Evolutionary conservation across 2,797 vertebrate genomes (phyloP).

Genomic region (Tinamus major): DNA sequence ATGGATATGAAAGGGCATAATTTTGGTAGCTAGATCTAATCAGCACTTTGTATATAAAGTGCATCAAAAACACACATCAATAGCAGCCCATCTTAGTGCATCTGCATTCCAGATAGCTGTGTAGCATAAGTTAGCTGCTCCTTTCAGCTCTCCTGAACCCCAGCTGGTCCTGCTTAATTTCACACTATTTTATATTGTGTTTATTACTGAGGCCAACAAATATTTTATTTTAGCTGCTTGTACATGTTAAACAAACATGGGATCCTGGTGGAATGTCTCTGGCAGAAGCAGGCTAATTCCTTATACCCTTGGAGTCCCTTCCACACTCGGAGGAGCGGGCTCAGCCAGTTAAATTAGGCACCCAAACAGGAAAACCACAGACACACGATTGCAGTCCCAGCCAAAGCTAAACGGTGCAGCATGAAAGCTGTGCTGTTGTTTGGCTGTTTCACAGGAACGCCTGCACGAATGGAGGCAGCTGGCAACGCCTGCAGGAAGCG

Average conservation of each 20-base stretch:
- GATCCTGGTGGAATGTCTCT: constrained; percentile 65
- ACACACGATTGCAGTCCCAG: constrained; percentile 49
- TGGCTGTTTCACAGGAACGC: constrained; percentile 25
- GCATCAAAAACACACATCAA: constrained; percentile 42
- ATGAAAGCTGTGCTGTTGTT: constrained; percentile 43
- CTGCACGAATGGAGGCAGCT: constrained; percentile 39
- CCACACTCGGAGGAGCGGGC: constrained; percentile 40
- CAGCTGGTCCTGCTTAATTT: constrained; percentile 71
- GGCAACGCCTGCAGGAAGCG: neutral
- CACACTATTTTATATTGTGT: constrained; percentile 73
- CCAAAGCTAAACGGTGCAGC: constrained; percentile 46
- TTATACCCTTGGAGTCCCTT: constrained; percentile 56
- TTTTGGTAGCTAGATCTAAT: constrained; percentile 71
- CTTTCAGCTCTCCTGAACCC: constrained; percentile 49
- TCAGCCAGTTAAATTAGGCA: constrained; percentile 60
- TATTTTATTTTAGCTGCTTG: constrained; percentile 73
- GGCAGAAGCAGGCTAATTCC: constrained; percentile 59
- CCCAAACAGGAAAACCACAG: constrained; percentile 75
- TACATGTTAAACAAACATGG: constrained; percentile 71
- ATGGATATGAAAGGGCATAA: constrained; percentile 44
- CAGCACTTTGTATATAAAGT: constrained; percentile 54
- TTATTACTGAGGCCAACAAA: constrained; percentile 74
- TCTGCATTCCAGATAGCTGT: constrained; percentile 45
- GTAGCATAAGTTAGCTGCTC: constrained; percentile 27
- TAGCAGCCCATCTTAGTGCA: neutral